phyloP scores from a whole-genome alignment of 1,140 invertebrate species.

The Doryteuthis pealeii region DNA sequence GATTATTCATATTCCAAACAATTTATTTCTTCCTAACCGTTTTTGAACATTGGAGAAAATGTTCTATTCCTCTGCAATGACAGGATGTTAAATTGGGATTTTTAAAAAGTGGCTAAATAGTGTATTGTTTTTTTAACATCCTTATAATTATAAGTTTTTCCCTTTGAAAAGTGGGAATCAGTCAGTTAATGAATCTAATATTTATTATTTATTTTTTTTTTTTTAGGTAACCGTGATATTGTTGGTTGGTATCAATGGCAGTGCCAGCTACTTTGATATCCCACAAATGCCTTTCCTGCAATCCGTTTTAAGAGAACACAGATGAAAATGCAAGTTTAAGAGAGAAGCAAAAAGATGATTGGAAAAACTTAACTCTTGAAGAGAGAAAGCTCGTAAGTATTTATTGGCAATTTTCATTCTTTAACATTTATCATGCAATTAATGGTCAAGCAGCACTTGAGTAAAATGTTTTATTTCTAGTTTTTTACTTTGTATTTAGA shows the following conservation, averaged over 20 bases:
- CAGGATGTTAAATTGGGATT: not conserved
- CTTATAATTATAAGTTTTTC: not conserved
- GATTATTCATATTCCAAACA: too few species aligned
- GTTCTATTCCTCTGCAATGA: not conserved
- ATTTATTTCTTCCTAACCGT: too few species aligned
- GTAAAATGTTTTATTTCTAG: too few species aligned
- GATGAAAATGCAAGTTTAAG: conserved; percentile 72
- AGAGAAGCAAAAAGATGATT: conserved; percentile 93
- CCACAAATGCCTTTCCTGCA: conserved; percentile 85
- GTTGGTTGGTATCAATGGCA: conserved; percentile 88
- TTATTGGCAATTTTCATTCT: too few species aligned
- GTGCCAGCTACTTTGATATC: conserved; percentile 77
- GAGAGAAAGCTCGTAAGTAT: conserved; percentile 76
- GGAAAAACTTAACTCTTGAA: conserved; percentile 83
- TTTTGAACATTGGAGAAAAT: not conserved
- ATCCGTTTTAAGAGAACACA: conserved; percentile 76
- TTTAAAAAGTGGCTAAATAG: not conserved
- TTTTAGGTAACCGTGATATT: conserved; percentile 81
- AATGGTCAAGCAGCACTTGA: too few species aligned
- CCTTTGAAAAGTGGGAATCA: not conserved
- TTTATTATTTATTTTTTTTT: conserved; percentile 3
- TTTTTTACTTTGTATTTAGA: too few species aligned
- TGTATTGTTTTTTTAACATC: not conserved
- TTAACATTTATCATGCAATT: too few species aligned
- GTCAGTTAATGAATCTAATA: not conserved